Conservation (phyloP, 2,888 invertebrate species). For the Drosophila neoperkinsi region DNA sequence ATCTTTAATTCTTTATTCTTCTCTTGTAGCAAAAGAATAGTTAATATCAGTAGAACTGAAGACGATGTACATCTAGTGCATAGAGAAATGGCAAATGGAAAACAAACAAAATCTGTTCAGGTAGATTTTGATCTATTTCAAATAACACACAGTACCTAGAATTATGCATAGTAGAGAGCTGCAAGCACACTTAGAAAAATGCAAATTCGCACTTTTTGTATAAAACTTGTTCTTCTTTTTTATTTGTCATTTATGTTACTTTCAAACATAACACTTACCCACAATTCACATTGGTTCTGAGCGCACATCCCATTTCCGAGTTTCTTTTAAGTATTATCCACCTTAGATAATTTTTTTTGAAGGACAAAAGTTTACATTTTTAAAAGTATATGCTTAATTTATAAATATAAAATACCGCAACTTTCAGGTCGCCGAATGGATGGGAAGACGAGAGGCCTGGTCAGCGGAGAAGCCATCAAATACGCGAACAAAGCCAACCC, state of each 20-base stretch:
- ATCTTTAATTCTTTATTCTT: constrained; percentile 81
- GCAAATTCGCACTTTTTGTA: constrained; percentile 45
- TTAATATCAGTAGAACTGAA: constrained; percentile 90
- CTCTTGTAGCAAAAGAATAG: constrained; percentile 90
- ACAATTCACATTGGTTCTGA: constrained; percentile 32
- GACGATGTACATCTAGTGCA: constrained; percentile 91
- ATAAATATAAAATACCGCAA: not conserved
- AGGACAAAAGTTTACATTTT: not conserved
- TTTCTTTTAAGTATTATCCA: not conserved
- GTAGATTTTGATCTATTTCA: constrained; percentile 85
- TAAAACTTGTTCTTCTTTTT: constrained; percentile 40
- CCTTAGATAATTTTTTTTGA: not conserved
- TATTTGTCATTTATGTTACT: constrained; percentile 49
- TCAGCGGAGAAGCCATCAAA: constrained; percentile 90
- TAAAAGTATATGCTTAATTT: not conserved
- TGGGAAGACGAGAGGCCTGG: constrained; percentile 93
- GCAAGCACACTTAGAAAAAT: constrained; percentile 46
- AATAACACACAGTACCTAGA: constrained; percentile 50
- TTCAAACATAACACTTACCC: constrained; percentile 11
- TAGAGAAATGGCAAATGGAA: constrained; percentile 89
- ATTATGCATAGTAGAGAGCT: constrained; percentile 45
- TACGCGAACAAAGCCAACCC: constrained; percentile 89
- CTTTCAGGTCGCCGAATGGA: constrained; percentile 88
- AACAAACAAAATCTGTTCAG: constrained; percentile 91
- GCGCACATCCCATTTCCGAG: constrained; percentile 5